phyloP scores from a whole-genome alignment of 2,113 vertebrate genomes.

The Struthio camelus region DNA sequence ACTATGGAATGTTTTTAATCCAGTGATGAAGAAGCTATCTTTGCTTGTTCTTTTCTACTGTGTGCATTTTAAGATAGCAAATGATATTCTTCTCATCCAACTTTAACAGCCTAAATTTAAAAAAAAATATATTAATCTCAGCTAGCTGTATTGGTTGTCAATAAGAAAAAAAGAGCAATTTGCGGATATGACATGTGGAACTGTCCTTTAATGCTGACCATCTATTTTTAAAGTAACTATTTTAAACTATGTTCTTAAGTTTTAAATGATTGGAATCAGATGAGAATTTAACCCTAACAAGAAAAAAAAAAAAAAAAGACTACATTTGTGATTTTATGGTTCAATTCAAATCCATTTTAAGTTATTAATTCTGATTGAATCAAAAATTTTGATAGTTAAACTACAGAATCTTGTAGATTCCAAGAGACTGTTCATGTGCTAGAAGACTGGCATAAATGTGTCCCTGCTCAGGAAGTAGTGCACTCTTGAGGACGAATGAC shows the following conservation, averaged over 20 bases:
- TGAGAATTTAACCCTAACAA: neutral
- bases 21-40: neutral
- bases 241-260: neutral
- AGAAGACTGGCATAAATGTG: neutral
- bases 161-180: fast-evolving
- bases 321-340: neutral
- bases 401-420: neutral
- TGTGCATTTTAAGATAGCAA: neutral
- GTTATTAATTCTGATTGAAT: neutral
- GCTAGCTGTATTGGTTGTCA: neutral
- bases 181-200: neutral
- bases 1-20: neutral
- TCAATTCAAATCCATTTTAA: neutral
- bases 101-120: neutral
- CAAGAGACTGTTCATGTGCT: neutral
- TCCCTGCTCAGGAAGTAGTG: neutral
- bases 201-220: neutral
- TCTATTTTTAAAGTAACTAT: neutral
- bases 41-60: neutral
- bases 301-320: no score
- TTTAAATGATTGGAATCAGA: neutral
- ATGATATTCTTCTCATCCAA: neutral
- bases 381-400: neutral
- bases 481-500: no score
- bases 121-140: neutral